These are phyloP conservation scores for Cathartes aura DNA, from an alignment of 2,113 vertebrate genomes.

Conservation along the genomic window DNA sequence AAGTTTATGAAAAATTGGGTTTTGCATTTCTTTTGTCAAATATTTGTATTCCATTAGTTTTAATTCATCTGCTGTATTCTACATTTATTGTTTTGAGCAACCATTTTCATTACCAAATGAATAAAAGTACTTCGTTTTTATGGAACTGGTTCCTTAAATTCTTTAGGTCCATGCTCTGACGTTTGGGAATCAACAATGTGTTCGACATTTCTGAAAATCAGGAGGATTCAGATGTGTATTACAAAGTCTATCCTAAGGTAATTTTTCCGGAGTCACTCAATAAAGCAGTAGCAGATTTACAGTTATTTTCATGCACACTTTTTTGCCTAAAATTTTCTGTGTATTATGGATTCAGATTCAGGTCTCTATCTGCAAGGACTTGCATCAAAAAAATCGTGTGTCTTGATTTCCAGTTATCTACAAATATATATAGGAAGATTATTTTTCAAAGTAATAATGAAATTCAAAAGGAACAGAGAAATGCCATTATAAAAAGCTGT, in stretches of 20 bases:
- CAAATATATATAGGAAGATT: background rate
- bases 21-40: background rate
- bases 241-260: background rate
- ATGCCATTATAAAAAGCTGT: background rate
- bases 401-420: background rate
- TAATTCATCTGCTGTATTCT: background rate
- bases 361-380: background rate
- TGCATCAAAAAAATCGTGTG: fast-evolving
- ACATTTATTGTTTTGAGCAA: background rate
- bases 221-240: background rate
- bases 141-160: background rate
- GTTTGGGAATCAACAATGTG: background rate
- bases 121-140: background rate
- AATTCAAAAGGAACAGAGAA: background rate
- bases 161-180: background rate
- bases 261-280: background rate
- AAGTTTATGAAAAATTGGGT: background rate
- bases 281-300: background rate
- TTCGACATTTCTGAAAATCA: background rate
- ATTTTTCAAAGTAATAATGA: background rate
- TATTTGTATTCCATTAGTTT: background rate
- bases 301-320: background rate
- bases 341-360: background rate
- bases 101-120: background rate
- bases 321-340: background rate